Evolutionary conservation across 1,140 invertebrate genomes (phyloP).

Genomic region (Neodiprion virginianus): DNA sequence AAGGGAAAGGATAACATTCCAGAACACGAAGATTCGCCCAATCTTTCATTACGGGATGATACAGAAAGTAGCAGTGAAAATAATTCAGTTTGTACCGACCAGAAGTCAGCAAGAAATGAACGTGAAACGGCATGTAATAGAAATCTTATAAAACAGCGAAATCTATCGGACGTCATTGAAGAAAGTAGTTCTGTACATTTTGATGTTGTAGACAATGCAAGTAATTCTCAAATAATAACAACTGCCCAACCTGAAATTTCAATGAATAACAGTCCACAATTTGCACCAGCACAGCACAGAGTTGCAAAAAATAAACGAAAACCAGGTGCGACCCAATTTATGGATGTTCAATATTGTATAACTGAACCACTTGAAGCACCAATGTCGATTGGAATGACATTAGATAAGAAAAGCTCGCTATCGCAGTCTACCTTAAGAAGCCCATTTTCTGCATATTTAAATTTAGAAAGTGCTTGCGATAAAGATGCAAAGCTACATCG

Average conservation of each 20-base stretch:
- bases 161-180: background rate
- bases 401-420: background rate
- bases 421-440: background rate
- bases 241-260: background rate
- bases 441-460: background rate
- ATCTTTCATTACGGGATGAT: background rate
- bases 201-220: background rate
- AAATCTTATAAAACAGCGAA: background rate
- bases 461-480: background rate
- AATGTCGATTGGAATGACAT: background rate
- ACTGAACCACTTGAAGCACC: background rate
- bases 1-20: background rate
- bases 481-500: background rate
- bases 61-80: background rate
- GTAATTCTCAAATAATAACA: background rate
- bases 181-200: background rate
- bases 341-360: constrained; percentile 3
- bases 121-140: background rate
- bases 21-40: background rate
- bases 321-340: background rate
- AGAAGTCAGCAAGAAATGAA: background rate
- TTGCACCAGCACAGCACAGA: background rate
- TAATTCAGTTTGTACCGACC: background rate
- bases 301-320: background rate
- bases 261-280: background rate